Evolutionary conservation across 2,113 vertebrate species (phyloP).

Genomic region (Larimichthys polyactis): DNA sequence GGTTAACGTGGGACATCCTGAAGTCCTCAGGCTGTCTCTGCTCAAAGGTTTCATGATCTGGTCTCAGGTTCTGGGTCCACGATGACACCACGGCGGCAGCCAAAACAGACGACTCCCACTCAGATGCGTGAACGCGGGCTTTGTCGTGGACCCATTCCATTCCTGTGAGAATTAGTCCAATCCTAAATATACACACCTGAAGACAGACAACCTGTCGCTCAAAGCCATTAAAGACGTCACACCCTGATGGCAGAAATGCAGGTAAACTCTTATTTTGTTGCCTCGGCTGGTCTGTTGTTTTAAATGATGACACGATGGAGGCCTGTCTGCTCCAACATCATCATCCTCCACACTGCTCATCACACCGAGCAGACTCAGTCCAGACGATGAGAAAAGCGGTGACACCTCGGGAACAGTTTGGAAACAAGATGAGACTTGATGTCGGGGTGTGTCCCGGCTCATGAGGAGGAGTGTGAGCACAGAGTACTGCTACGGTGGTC

Average conservation of each 20-base stretch:
- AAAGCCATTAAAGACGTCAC: background rate
- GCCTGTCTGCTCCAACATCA: too few species aligned
- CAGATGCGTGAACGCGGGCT: too few species aligned
- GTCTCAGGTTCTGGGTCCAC: too few species aligned
- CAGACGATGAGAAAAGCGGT: background rate
- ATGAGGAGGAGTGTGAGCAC: background rate
- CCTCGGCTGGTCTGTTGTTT: background rate
- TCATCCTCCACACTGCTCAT: too few species aligned
- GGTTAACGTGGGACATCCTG: background rate
- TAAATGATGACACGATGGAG: background rate
- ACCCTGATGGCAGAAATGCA: background rate
- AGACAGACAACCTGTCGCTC: background rate
- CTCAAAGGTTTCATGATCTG: background rate
- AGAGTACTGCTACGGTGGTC: too few species aligned
- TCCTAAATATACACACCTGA: background rate
- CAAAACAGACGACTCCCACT: too few species aligned
- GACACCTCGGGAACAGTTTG: background rate
- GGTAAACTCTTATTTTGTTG: background rate
- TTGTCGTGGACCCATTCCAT: background rate
- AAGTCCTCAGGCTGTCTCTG: background rate
- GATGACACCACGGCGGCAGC: too few species aligned
- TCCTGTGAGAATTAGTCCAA: background rate
- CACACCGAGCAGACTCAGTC: too few species aligned
- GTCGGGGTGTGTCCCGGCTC: constrained; percentile 1
- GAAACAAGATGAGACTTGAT: constrained; percentile 2